Evolutionary conservation across 1,140 invertebrate genomes (phyloP).

Genomic region (Chymomyza costata): DNA sequence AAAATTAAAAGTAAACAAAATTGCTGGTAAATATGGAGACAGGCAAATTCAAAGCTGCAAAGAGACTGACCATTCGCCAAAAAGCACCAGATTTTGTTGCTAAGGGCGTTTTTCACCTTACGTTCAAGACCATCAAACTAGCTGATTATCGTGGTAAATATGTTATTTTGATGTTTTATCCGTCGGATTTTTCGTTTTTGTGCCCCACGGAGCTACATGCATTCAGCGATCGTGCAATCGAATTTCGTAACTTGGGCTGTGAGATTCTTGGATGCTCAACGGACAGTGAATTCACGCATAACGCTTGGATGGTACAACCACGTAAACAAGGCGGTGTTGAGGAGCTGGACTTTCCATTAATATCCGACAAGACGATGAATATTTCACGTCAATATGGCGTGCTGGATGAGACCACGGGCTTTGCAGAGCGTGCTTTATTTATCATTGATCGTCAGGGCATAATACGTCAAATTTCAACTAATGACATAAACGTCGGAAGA

Average conservation of each 20-base stretch:
- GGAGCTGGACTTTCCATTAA: slow-evolving; percentile 93
- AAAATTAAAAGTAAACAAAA: too few species aligned
- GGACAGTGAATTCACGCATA: slow-evolving; percentile 91
- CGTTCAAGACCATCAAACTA: slow-evolving; percentile 92
- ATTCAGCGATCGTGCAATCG: slow-evolving; percentile 87
- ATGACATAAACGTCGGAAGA: slow-evolving; percentile 96
- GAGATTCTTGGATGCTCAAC: slow-evolving; percentile 89
- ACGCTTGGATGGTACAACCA: slow-evolving; percentile 95
- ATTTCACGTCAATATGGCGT: slow-evolving; percentile 95
- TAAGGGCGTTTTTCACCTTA: slow-evolving; percentile 90
- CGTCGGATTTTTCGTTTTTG: slow-evolving; percentile 95
- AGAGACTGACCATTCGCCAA: neutral
- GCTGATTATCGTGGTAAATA: slow-evolving; percentile 95
- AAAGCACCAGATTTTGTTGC: slow-evolving; percentile 88
- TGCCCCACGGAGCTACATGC: slow-evolving; percentile 96
- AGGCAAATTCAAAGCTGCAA: too few species aligned
- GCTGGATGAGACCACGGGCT: slow-evolving; percentile 91
- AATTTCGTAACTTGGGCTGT: slow-evolving; percentile 88
- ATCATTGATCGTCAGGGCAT: slow-evolving; percentile 95
- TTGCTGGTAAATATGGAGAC: too few species aligned
- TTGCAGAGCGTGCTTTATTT: slow-evolving; percentile 95
- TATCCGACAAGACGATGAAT: slow-evolving; percentile 91
- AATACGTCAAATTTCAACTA: slow-evolving; percentile 95
- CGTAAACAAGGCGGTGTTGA: slow-evolving; percentile 95
- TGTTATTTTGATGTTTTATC: slow-evolving; percentile 96